These are phyloP conservation scores for Anthopleura sola DNA, from an alignment of 64 coral and sea anemone species.

Conservation along the genomic window DNA sequence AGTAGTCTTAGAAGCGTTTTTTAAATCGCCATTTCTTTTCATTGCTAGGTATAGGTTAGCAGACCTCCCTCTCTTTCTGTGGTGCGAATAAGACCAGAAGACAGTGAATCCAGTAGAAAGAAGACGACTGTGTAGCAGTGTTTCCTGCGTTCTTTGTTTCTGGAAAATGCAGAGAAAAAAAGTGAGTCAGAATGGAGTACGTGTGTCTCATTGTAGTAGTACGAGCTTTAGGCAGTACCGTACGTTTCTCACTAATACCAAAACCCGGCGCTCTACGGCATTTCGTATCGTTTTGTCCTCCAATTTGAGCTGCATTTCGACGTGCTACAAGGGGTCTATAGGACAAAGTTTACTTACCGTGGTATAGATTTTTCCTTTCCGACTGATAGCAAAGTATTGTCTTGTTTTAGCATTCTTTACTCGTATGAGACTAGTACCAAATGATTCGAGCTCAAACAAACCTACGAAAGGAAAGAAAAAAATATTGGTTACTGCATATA, in stretches of 20 bases:
- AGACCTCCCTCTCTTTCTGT: not conserved
- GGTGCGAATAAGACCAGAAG: constrained; percentile 19
- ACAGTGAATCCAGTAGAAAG: constrained; percentile 22
- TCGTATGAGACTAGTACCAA: constrained; percentile 43
- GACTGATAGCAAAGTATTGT: constrained; percentile 39
- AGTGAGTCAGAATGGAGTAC: no score
- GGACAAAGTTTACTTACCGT: constrained; percentile 49
- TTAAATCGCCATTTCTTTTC: constrained; percentile 46
- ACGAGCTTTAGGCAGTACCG: not conserved
- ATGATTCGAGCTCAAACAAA: constrained; percentile 54
- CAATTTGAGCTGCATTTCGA: no score
- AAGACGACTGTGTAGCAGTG: constrained; percentile 26
- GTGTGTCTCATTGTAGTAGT: no score
- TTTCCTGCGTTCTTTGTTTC: constrained; percentile 22
- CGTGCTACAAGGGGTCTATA: no score
- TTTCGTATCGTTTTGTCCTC: no score
- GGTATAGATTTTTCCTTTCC: constrained; percentile 31
- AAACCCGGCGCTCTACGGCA: no score
- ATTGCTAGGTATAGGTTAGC: constrained; percentile 40
- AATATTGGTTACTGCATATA: not conserved
- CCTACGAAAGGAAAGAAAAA: constrained; percentile 16
- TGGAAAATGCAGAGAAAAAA: not conserved
- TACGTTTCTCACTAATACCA: no score
- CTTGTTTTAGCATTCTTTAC: constrained; percentile 25
- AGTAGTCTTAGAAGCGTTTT: constrained; percentile 38